Evolutionary conservation across 2,888 invertebrate species (phyloP), one percentile per base, ranked within the genome.

Genomic region (Mystacides longicornis): DNA sequence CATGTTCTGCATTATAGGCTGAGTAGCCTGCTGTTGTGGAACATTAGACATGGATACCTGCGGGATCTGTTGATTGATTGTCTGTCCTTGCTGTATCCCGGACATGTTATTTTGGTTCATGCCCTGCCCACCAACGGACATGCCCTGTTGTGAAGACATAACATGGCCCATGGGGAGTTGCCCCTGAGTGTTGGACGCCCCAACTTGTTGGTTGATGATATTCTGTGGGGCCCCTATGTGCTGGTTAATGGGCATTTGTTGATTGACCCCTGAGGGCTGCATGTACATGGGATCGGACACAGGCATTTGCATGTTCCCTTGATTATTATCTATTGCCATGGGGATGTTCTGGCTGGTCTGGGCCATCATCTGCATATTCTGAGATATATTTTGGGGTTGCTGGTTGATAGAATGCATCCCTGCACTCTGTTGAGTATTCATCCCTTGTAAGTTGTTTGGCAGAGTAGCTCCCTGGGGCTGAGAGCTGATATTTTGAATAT

Each of bases 391-490:
- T 60, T 77, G 78, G 64, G 80, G 76, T 61, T 80, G 80, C 2
- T 73, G 70, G 58, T 73, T 70, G 67, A 76, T 75, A 37, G 69
- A 65, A 62, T 76, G 75, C 52, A 76, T 74, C 18, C 69, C 63
- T 43, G 74, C 70, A 64, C 79, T 74, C 66, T 77, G 81, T 62
- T 74, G 80, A 47, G 71, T 71, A 57, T 71, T 72, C 54, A 77
- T 64, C 51, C 73, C 73, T 66, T 81, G 81, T 64, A 81, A 71
- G 71, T 79, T 81, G 16, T 79, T 73, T 33, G 81, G 81, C 63
- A 81, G 71, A n/a, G 81, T 81, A 1, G 81, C 71, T n/a, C 81
- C 81, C 62, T 81, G 81, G 22, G 75, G 74, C 63, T 74, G 75
- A 55, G 73, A 70, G 18, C 69, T 69, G 74, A 77, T 75, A 0